Evolutionary conservation across 2,113 vertebrate genomes (phyloP), one percentile per base, ranked within the genome.

Genomic region (Amphiprion percula): DNA sequence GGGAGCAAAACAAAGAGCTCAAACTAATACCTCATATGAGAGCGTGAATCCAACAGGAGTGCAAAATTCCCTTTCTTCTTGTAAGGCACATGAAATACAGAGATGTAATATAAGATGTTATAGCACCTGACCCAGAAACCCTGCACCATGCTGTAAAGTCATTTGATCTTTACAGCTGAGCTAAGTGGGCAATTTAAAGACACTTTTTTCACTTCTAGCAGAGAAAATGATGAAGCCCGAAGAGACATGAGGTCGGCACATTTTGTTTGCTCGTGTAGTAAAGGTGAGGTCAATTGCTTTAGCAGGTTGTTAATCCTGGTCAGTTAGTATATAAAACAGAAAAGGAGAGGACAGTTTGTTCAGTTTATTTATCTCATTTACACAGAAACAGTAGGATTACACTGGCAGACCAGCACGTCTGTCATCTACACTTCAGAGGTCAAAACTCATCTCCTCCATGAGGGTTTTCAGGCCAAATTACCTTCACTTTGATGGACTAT

Each of bases 151-250:
- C 61, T 59, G 67, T 70, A 71, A 74, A 80, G 61, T 63, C 77
- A 65, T 79, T 69, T 79, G 41, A 39, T 75, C 74, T 73, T 68
- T 80, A 71, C 73, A 59, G 61, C 56, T 47, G 52, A 52, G 62
- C 47, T 61, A 61, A 79, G 64, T 77, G 79, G 68, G 61, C 30
- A 77, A 55, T 82, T 77, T 79, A 62, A 69, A 59, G 50, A 5
- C 50, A 50, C 30, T 44, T 52, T 68, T 62, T 37, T 37, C 33
- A 37, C 21, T 79, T 33, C 59, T 8, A 66, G 9, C 62, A 23
- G 41, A 69, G 33, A 41, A n/a, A 21, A 33, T 60, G 33, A 54
- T 67, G 17, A 46, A 69, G 59, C 53, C 44, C 62, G 59, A 76
- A 26, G 68, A 65, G 55, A 53, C 64, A 30, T 55, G 33, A 19